Evolutionary conservation across 2,113 vertebrate species (phyloP).

Genomic region (Budorcas taxicolor): DNA sequence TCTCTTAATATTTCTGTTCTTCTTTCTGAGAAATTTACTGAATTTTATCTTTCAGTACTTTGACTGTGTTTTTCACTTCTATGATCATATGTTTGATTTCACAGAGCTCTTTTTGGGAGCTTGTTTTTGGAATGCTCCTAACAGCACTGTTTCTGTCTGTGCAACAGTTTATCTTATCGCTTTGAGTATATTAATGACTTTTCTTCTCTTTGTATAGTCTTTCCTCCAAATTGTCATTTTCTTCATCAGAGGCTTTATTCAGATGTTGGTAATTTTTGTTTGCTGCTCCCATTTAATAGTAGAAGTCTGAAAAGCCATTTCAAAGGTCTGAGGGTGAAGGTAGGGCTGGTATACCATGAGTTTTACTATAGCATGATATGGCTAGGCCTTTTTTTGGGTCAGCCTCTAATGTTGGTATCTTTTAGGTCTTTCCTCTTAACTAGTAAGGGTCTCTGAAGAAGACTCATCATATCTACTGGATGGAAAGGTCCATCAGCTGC

Average conservation of each 20-base stretch:
- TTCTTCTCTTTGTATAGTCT: not conserved
- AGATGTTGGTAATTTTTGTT: not conserved
- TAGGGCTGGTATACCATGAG: not conserved
- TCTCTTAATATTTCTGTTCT: not conserved
- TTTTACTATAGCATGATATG: not conserved
- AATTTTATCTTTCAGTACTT: not conserved
- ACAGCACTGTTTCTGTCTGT: not conserved
- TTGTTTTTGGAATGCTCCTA: not conserved
- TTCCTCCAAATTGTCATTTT: not conserved
- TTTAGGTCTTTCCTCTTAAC: not conserved
- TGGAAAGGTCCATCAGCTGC: not conserved
- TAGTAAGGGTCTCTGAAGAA: not conserved
- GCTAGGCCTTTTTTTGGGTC: not conserved
- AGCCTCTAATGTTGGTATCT: not conserved
- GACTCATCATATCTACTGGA: not conserved
- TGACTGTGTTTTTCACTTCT: not conserved
- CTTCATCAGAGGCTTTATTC: not conserved
- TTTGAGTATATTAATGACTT: not conserved
- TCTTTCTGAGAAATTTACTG: not conserved
- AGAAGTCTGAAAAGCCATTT: not conserved
- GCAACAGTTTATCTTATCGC: not conserved
- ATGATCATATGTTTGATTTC: not conserved
- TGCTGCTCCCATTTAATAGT: not conserved
- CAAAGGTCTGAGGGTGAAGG: not conserved
- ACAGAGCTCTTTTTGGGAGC: not conserved